A percentile compares a stretch with the other conserved stretches of the same genome.
These are phyloP conservation scores for Paraescarpia echinospica DNA, from an alignment of 1,140 invertebrate genomes.

Conservation along the genomic window DNA sequence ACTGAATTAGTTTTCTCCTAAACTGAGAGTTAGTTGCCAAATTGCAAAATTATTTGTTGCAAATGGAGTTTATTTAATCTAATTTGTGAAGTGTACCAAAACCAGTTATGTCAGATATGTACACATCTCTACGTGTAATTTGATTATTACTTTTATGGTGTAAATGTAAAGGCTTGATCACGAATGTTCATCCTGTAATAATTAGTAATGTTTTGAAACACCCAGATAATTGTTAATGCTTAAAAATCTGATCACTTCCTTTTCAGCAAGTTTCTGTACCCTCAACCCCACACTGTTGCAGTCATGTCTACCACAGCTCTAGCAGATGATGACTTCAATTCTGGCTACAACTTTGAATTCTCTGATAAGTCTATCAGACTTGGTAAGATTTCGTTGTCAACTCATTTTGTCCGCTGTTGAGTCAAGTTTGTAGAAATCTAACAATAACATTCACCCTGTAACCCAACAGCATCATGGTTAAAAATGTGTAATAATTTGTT, in stretches of 20 bases:
- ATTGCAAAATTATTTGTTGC: too few species aligned
- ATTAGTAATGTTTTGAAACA: too few species aligned
- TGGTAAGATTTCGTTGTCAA: constrained; percentile 19
- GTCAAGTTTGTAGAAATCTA: not conserved
- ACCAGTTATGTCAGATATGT: too few species aligned
- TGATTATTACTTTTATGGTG: too few species aligned
- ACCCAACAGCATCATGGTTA: too few species aligned
- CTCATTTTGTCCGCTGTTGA: constrained; percentile 1
- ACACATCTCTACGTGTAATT: too few species aligned
- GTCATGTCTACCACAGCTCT: not conserved
- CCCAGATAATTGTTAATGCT: not conserved
- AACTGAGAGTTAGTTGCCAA: too few species aligned
- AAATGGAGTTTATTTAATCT: too few species aligned
- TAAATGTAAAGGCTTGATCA: too few species aligned
- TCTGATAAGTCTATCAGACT: constrained; percentile 29
- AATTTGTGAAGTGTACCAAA: too few species aligned
- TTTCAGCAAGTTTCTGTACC: not conserved
- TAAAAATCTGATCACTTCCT: not conserved
- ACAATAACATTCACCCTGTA: not conserved
- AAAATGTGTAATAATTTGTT: not conserved
- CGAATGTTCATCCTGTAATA: too few species aligned
- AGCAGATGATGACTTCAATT: constrained; percentile 9
- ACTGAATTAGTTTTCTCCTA: too few species aligned
- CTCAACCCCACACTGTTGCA: not conserved
- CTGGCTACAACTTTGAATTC: constrained; percentile 28